Percentiles rank a stretch among this genome's conserved stretches.
Evolutionary conservation across 2,797 vertebrate genomes (phyloP).

Genomic region (Amazonetta brasiliensis): DNA sequence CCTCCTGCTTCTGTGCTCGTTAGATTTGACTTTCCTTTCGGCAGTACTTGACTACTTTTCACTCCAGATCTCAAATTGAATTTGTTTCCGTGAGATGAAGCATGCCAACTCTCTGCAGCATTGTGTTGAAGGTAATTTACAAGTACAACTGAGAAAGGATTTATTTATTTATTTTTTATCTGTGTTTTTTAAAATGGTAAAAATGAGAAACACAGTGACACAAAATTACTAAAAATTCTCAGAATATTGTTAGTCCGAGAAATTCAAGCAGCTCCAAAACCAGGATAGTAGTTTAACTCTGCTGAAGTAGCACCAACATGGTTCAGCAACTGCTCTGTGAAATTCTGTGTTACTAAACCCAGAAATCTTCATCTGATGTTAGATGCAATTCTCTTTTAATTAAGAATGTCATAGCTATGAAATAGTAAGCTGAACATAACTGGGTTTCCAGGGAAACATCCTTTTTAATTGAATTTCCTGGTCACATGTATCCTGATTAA

Average conservation of each 20-base stretch:
- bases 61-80: neutral
- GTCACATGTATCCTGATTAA: conserved; percentile 55
- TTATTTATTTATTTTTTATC: neutral
- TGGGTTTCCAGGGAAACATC: conserved; percentile 15
- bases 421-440: neutral
- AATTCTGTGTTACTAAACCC: neutral
- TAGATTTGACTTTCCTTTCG: neutral
- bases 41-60: neutral
- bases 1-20: neutral
- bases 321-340: neutral
- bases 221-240: neutral
- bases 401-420: neutral
- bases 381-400: neutral
- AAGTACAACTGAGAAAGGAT: neutral
- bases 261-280: neutral
- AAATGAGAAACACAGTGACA: neutral
- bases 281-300: neutral
- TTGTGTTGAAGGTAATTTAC: neutral
- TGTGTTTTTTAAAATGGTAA: neutral
- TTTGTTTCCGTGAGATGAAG: neutral
- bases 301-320: neutral
- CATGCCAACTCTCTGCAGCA: neutral
- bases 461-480: conserved; percentile 58
- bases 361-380: neutral
- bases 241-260: neutral